Evolutionary conservation across 2,888 invertebrate species (phyloP).

Genomic region (Therioaphis trifolii): DNA sequence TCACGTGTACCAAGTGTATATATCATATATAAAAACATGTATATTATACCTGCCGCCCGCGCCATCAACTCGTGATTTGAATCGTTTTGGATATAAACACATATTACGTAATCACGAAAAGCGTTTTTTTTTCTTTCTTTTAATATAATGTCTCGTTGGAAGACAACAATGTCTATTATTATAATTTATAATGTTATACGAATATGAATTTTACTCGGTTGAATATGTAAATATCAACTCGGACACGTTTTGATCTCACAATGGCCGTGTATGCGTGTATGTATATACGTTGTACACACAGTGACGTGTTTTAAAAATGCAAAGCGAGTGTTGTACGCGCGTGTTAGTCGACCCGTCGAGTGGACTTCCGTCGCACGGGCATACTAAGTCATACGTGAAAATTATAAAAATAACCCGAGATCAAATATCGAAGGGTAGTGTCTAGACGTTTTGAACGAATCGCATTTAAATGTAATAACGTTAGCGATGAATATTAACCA

Average conservation of each 20-base stretch:
- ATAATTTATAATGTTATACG: neutral
- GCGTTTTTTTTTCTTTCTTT: neutral
- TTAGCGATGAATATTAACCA: neutral
- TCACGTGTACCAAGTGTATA: neutral
- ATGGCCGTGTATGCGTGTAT: neutral
- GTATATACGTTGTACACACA: no score
- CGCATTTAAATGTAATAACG: neutral
- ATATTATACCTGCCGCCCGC: no score
- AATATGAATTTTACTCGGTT: neutral
- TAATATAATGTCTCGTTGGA: neutral
- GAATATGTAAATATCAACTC: conserved; percentile 19
- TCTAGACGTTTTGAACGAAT: conserved; percentile 39
- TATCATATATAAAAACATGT: neutral
- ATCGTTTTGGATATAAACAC: neutral
- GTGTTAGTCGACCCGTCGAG: neutral
- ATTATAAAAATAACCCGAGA: conserved; percentile 26
- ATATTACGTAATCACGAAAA: no score
- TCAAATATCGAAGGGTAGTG: conserved; percentile 38
- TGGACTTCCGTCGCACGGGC: conserved; percentile 28
- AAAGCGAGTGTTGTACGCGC: conserved; percentile 4
- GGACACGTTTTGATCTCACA: conserved; percentile 7
- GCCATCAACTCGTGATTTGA: neutral
- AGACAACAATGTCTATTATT: neutral
- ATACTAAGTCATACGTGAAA: conserved; percentile 44
- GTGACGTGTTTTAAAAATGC: conserved; percentile 34